A percentile compares a stretch with the other conserved stretches of the same genome.
phyloP scores from a whole-genome alignment of 2,797 vertebrate species.

The Hirundo rustica region DNA sequence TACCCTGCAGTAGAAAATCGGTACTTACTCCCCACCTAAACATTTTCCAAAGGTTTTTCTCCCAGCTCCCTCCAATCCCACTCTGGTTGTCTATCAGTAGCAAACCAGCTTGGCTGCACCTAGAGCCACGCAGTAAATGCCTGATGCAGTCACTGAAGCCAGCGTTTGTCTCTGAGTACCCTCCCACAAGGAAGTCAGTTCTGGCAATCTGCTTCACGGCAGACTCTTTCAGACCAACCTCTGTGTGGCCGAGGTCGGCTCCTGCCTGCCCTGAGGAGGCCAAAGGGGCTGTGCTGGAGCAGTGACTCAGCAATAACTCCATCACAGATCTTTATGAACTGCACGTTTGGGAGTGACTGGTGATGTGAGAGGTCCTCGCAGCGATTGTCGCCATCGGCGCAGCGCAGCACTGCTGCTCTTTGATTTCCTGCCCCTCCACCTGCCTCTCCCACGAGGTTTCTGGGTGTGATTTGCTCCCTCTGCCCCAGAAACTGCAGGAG shows the following conservation, averaged over 20 bases:
- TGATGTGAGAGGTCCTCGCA: background rate
- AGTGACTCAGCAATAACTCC: background rate
- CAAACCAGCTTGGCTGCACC: background rate
- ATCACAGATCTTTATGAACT: background rate
- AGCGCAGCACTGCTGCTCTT: background rate
- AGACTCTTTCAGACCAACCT: background rate
- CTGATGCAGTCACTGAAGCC: background rate
- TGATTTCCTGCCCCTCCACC: background rate
- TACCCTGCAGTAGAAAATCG: background rate
- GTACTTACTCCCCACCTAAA: background rate
- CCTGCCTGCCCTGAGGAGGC: background rate
- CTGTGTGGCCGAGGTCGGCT: accelerated
- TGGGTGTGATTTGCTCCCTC: background rate
- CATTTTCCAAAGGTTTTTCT: background rate
- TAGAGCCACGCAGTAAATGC: background rate
- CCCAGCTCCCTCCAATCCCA: background rate
- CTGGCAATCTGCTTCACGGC: background rate
- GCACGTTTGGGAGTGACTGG: background rate
- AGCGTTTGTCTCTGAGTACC: background rate
- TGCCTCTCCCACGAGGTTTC: background rate
- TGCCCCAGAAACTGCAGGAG: constrained; percentile 12
- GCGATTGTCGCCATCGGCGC: background rate
- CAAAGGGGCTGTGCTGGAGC: accelerated
- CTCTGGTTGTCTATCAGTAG: background rate
- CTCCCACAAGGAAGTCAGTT: background rate